Base-by-base conservation (phyloP, 2,888 invertebrate species). In the Macaria liturata region DNA sequence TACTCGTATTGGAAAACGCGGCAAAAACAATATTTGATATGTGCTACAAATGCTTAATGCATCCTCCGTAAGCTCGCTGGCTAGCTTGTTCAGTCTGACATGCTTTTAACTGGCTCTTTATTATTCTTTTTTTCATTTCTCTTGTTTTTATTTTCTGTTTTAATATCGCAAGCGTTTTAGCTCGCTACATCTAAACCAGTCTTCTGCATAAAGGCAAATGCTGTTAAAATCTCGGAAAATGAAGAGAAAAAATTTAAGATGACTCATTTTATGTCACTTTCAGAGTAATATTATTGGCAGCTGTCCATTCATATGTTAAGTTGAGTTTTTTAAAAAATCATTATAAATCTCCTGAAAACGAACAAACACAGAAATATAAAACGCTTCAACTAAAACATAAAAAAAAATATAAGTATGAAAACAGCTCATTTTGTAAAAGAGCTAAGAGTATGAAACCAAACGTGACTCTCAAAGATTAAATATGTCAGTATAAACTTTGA, bases 401-500 rank as follows among this genome's bases (percentile, higher is more conserved):
- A 37, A 6, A 37, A 37, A 37, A 37, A 34, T 34, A 34, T 37
- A 7, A 37, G 5, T 37, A 37, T 6, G 34, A 37, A 37, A 37
- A 4, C 5, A 37, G 7, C 7, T 6, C 34, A 37, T 37, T 6
- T 1, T 37, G 4, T 37, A 6, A 37, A 37, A 37, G 7, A 37
- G 34, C 34, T 37, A 57, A 63, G 62, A 60, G 32, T 42, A 39
- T 42, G 31, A 62, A 61, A 62, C 58, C 55, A 57, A 64, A 49
- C 61, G 44, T 57, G 53, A 53, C 57, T 49, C 20, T 61, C 56
- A 64, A 65, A 66, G 59, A 59, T 62, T 51, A 62, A 57, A 57
- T 61, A 56, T 61, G 59, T 53, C 56, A 49, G 60, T 59, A 58
- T 59, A 64, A 68, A 68, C 59, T 65, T 62, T 72, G 63, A 67